phyloP scores from a whole-genome alignment of 2,113 vertebrate genomes.

The Gnathonemus echidnorhynchus region DNA sequence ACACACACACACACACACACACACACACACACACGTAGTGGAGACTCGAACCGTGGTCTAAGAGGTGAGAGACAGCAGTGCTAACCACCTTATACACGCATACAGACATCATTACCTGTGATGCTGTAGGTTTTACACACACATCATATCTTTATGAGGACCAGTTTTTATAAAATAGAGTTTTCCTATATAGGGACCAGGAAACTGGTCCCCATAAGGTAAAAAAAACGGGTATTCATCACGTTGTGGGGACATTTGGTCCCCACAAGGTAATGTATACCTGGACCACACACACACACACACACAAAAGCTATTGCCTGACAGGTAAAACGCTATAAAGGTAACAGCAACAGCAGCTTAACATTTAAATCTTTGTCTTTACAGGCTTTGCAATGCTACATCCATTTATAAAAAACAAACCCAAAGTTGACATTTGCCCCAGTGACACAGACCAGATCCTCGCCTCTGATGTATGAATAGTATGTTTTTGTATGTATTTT shows the following conservation, averaged over 20 bases:
- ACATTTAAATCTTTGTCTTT: not conserved
- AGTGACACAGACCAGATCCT: not conserved
- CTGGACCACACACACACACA: too few relatives aligned
- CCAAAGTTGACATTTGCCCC: not conserved
- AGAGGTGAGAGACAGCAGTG: not conserved
- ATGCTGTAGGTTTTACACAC: not conserved
- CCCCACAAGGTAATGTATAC: too few relatives aligned
- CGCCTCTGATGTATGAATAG: not conserved
- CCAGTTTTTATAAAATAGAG: too few relatives aligned
- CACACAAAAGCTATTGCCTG: not conserved
- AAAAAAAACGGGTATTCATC: too few relatives aligned
- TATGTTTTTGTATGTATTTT: slow-evolving; percentile 10
- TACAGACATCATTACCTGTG: not conserved
- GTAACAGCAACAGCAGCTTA: not conserved
- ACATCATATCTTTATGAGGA: too few relatives aligned
- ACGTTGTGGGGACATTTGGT: too few relatives aligned
- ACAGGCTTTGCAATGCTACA: not conserved
- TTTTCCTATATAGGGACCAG: too few relatives aligned
- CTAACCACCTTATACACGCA: not conserved
- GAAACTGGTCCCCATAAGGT: too few relatives aligned
- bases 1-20: not conserved
- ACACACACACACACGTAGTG: not conserved
- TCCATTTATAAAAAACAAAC: not conserved
- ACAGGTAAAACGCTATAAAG: not conserved
- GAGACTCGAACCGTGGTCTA: not conserved